Evolutionary conservation across 2,797 vertebrate species (phyloP), one percentile per base, ranked within the genome.

Genomic region (Fringilla coelebs): DNA sequence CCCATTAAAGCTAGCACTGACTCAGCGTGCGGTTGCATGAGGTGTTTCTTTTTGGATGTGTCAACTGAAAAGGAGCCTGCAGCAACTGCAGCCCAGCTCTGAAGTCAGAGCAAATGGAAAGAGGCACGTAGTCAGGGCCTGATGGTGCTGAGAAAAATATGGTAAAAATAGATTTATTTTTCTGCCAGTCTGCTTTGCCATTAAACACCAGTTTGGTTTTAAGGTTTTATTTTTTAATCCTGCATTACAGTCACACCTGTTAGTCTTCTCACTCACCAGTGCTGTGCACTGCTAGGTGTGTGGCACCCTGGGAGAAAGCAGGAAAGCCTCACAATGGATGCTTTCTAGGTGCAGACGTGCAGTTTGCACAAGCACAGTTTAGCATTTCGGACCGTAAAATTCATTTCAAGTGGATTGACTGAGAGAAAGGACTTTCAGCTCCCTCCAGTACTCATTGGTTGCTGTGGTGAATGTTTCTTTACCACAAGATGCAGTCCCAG

Each of bases 401-500:
- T 93, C 75, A 73, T 72, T 91, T 88, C 25, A 81, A 95, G 67
- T 78, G 70, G 43, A 41, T 84, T 90, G 84, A 68, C 58, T 86
- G 82, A 61, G 49, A 72, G 82, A 92, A 96, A 89, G 71, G 45
- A 38, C 60, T 93, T 89, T 57, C 81, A 79, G 75, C 73, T 96
- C 54, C 26, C 68, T 92, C 76, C 83, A 94, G 70, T 43, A 94
- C 85, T 75, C 46, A 66, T 40, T 94, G 94, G 91, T 94, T 93
- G 85, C 38, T 96, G 96, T 68, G 94, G 96, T 88, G 89, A 96
- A 94, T 85, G 46, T 80, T 95, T 94, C 88, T 60, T 77, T 68
- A 86, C 96, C 96, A 94, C 95, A 93, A 94, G 91, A 96, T 87
- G 63, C 88, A 96, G 60, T 95, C 86, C 88, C 93, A 96, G 95